Evolutionary conservation across 2,113 vertebrate genomes (phyloP), one percentile per base, ranked within the genome.

Genomic region (Sebastes fasciatus): DNA sequence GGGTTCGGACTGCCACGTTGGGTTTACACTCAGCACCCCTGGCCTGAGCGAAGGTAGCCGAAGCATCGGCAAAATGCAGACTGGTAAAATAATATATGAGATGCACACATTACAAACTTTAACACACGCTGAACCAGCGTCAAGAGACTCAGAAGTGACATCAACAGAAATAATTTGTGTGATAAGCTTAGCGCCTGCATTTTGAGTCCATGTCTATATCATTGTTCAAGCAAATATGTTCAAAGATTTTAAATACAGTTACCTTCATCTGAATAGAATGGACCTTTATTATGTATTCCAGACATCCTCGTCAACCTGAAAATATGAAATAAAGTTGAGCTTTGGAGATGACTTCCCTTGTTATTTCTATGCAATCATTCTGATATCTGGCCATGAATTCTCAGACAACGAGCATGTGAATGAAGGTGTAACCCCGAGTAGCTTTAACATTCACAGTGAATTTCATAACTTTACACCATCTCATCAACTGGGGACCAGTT

Each of bases 381-480:
- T 45, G 16, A 68, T 40, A 66, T n/a, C 21, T 65, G 48, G 34
- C 19, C 49, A 17, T 9, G 14, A 71, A 17, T 57, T 65, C 12
- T 78, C 8, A 58, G 11, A 68, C 70, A 74, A 7, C 0, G 0
- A 51, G 45, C 49, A 67, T 19, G 34, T 8, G 51, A 21, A 69
- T 60, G 40, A 65, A 66, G 40, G 23, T 34, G 26, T 49, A 77
- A 78, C 17, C 64, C 64, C 16, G 34, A 45, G 48, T 57, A 64
- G 48, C 45, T 34, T 57, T 45, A 26, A 76, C 26, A 16, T 61
- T 78, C 64, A 86, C 52, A 14, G 42, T 66, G 62, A 79, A 82
- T 89, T 87, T 80, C 42, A 62, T 77, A 85, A 60, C 19, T 60
- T 63, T 49, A 64, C 71, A 74, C 68, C 42, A 42, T 72, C 43